Conservation (phyloP, 2,113 vertebrate genomes). For the Heterochromis multidens region DNA sequence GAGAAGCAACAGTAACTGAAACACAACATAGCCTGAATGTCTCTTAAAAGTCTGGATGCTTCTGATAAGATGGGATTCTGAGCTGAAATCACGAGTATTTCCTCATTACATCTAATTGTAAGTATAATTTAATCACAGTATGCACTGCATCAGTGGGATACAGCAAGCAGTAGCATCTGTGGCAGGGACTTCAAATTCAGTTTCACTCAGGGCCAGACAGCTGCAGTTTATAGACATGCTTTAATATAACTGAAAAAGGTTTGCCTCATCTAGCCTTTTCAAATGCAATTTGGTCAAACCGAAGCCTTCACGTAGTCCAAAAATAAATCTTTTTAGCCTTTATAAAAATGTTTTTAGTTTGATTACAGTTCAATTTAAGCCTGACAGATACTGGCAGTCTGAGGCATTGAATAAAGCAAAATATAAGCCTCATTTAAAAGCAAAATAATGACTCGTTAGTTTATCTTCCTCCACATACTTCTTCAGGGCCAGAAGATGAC, state of each 20-base stretch:
- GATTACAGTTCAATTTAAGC: background rate
- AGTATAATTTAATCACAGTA: background rate
- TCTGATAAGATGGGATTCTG: background rate
- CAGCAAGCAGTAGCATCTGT: accelerated
- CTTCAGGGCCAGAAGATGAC: background rate
- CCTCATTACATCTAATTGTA: background rate
- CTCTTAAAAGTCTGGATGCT: background rate
- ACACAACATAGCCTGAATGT: background rate
- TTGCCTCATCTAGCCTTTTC: background rate
- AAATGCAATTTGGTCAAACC: background rate
- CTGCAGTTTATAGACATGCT: accelerated
- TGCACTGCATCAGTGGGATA: accelerated
- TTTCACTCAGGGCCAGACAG: background rate
- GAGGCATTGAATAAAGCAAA: accelerated
- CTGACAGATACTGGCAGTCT: accelerated
- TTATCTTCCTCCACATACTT: too few species aligned
- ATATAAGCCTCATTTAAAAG: background rate
- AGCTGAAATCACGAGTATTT: background rate
- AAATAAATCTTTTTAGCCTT: background rate
- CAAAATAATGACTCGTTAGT: accelerated
- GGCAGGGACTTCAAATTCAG: background rate
- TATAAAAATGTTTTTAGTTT: too few species aligned
- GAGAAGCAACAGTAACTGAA: background rate
- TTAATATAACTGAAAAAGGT: background rate
- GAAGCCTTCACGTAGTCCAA: background rate